A percentile compares a stretch with the other conserved stretches of the same genome.
phyloP scores from a whole-genome alignment of 2,797 vertebrate genomes.

The Monodelphis domestica region DNA sequence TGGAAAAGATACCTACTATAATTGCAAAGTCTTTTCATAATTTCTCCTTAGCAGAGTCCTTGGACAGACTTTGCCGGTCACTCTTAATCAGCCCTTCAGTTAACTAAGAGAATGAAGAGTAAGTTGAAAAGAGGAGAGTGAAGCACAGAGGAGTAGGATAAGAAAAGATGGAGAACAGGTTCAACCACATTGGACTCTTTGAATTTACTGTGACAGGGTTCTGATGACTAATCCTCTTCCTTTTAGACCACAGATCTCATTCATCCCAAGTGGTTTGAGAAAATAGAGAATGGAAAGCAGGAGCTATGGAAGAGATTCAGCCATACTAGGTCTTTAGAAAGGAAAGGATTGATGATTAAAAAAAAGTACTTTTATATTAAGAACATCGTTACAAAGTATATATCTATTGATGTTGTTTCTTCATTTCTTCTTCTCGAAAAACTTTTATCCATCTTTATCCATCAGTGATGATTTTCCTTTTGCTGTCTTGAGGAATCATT shows the following conservation, averaged over 20 bases:
- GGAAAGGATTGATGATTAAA: not conserved
- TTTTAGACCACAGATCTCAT: not conserved
- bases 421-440: not conserved
- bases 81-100: not conserved
- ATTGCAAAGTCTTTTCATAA: not conserved
- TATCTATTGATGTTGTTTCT: not conserved
- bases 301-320: not conserved
- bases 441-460: not conserved
- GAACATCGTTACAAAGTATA: not conserved
- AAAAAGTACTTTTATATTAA: not conserved
- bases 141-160: not conserved
- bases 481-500: not conserved
- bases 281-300: not conserved
- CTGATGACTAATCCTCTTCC: not conserved
- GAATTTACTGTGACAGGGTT: not conserved
- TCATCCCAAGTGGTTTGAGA: not conserved
- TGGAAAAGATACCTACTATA: not conserved
- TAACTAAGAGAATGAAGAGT: not conserved
- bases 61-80: not conserved
- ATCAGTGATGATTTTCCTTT: not conserved
- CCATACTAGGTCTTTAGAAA: not conserved
- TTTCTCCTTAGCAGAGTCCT: not conserved
- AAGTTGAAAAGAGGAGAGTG: not conserved
- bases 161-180: not conserved
- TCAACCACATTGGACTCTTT: not conserved